Conservation (phyloP, 2,888 invertebrate genomes). For the Cataglyphis rosenhaueri region DNA sequence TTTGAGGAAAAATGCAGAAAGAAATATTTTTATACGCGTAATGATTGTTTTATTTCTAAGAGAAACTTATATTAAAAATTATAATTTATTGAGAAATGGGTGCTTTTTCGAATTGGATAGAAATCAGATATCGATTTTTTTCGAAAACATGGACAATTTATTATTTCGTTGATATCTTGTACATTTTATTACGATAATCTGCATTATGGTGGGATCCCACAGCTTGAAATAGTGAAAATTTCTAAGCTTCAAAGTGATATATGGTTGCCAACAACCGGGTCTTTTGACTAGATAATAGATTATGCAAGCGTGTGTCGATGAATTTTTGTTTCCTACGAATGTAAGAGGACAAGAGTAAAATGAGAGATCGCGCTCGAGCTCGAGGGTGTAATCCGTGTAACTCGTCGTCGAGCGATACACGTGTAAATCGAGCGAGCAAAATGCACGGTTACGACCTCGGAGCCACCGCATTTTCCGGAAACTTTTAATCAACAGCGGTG, state of each 20-base stretch:
- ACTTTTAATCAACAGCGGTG: constrained; percentile 56
- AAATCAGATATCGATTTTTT: background rate
- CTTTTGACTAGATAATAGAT: constrained; percentile 43
- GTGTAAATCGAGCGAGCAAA: constrained; percentile 46
- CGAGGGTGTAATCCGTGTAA: constrained; percentile 43
- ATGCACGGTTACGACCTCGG: constrained; percentile 46
- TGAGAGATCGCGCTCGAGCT: constrained; percentile 31
- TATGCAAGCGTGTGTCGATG: constrained; percentile 35
- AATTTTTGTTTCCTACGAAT: constrained; percentile 49
- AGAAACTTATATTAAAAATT: background rate
- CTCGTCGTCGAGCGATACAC: constrained; percentile 41
- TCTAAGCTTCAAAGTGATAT: constrained; percentile 13
- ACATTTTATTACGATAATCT: constrained; percentile 35
- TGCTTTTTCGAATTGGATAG: background rate
- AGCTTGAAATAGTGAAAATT: constrained; percentile 44
- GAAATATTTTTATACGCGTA: background rate
- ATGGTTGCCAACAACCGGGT: background rate
- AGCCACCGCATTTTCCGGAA: constrained; percentile 54
- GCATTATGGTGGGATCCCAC: background rate
- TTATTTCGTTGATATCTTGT: constrained; percentile 35
- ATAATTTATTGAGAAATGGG: background rate
- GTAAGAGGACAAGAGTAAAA: background rate
- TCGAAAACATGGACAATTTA: background rate
- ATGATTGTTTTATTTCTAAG: background rate
- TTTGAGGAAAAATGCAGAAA: background rate